Percentiles rank a stretch among this genome's conserved stretches.
phyloP scores from a whole-genome alignment of 2,113 vertebrate genomes.

The Pitta sordida region DNA sequence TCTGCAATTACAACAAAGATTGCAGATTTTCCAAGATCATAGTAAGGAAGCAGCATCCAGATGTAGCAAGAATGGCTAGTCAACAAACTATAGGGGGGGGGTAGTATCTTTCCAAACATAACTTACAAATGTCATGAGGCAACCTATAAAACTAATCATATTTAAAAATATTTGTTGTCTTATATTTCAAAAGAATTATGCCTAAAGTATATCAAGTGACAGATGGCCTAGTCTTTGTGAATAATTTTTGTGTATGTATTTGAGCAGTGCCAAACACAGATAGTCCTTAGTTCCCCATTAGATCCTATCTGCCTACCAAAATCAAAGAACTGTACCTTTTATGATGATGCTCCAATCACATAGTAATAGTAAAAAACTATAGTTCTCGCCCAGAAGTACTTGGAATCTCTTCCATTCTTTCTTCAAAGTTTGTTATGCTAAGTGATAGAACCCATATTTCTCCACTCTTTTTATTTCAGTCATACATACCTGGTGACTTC shows the following conservation, averaged over 20 bases:
- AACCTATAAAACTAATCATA: not conserved
- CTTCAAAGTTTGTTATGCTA: not conserved
- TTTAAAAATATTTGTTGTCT: not conserved
- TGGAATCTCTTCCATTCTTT: not conserved
- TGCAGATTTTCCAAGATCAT: conserved; percentile 21
- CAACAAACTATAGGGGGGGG: not conserved
- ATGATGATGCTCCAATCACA: not conserved
- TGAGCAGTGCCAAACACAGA: not conserved
- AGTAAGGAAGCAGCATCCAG: not conserved
- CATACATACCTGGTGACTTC: not conserved
- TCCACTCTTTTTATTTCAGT: not conserved
- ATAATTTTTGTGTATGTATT: not conserved
- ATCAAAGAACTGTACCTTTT: not conserved
- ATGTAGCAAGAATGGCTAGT: not conserved
- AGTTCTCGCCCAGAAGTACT: not conserved
- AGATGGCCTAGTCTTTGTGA: not conserved
- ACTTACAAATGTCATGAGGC: not conserved
- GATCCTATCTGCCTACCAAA: not conserved
- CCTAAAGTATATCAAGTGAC: not conserved
- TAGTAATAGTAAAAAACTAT: not conserved
- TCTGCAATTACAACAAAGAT: not conserved
- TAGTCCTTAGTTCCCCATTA: not conserved
- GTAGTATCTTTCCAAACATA: not conserved
- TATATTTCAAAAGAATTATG: not conserved
- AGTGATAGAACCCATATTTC: not conserved